A percentile compares a stretch with the other conserved stretches of the same genome.
Conservation (phyloP, 2,113 vertebrate genomes). For the Cyprinodon variegatus region DNA sequence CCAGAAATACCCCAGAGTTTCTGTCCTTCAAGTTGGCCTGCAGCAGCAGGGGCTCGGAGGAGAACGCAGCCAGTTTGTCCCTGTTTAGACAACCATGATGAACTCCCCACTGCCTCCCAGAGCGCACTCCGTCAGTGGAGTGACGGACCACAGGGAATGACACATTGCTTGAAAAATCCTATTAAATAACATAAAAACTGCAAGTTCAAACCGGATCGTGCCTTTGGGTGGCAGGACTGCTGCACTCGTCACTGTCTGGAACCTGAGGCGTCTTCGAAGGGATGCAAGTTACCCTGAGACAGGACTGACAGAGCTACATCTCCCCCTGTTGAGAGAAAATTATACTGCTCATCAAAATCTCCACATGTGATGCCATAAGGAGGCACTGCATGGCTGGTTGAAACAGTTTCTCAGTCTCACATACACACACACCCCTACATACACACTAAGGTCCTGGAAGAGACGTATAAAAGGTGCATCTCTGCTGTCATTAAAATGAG, state of each 20-base stretch:
- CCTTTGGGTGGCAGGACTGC: constrained; percentile 34
- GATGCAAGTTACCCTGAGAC: constrained; percentile 6
- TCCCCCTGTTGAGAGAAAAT: constrained; percentile 69
- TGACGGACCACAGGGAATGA: constrained; percentile 45
- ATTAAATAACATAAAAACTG: constrained; percentile 58
- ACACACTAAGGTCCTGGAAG: neutral
- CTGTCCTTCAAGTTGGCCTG: neutral
- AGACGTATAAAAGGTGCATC: neutral
- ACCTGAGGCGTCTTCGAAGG: constrained; percentile 1
- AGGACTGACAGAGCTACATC: constrained; percentile 56
- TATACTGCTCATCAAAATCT: constrained; percentile 48
- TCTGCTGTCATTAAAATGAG: neutral
- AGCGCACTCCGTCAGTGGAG: constrained; percentile 34
- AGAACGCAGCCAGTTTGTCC: constrained; percentile 11
- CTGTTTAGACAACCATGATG: constrained; percentile 51
- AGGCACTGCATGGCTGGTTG: neutral
- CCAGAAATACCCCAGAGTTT: neutral
- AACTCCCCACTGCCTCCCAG: constrained; percentile 32
- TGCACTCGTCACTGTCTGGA: constrained; percentile 26
- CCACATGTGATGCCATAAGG: neutral
- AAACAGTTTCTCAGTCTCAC: neutral
- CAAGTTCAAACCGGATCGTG: constrained; percentile 50
- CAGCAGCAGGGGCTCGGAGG: neutral
- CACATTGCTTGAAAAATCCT: constrained; percentile 51
- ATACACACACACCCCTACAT: too few relatives aligned